Evolutionary conservation across 1,140 invertebrate genomes (phyloP), one percentile per base, ranked within the genome.

Genomic region (Lethrus apterus): DNA sequence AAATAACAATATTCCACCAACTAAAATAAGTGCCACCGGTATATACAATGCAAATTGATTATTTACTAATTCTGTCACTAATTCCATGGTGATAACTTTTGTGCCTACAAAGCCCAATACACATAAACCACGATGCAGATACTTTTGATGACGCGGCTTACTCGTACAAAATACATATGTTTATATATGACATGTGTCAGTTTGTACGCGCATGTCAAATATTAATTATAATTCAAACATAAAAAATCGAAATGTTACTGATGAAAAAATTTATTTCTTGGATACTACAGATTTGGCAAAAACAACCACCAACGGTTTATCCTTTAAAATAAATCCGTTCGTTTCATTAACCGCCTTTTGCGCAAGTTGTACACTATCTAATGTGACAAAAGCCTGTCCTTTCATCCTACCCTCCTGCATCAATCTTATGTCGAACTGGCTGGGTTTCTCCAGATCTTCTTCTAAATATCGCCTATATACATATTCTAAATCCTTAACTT

Each of bases 321-420:
- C 83, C 65, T 89, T 84, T 9, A 94, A 67, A 53, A 92, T 77
- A 64, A 76, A 89, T n/a, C 88, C 91, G 72, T 95, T 93, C 4
- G 89, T 93, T 66, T 92, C 86, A 56, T 77, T 70, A 0, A 95
- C 61, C 19, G 92, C 92, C 60, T 73, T 70, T 64, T 80, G 70
- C 2, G 90, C 87, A 56, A 79, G 69, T 41, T 75, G 69, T n/a
- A 81, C 71, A 59, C 72, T 80, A 46, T 81, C 78, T 35, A 94
- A 74, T 4, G 86, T 90, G 0, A 97, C 73, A 76, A 97, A 97
- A 4, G 89, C 90, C 71, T 97, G 93, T 0, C 91, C 91, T 70
- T 93, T 95, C 91, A 97, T 95, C 60, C 90, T 77, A 0, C 93
- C 93, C 66, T 93, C 89, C 65, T 89, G 88, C 90, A 97, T 93